Conservation (phyloP, 2,888 invertebrate species). For the Drosophila tripunctata region DNA sequence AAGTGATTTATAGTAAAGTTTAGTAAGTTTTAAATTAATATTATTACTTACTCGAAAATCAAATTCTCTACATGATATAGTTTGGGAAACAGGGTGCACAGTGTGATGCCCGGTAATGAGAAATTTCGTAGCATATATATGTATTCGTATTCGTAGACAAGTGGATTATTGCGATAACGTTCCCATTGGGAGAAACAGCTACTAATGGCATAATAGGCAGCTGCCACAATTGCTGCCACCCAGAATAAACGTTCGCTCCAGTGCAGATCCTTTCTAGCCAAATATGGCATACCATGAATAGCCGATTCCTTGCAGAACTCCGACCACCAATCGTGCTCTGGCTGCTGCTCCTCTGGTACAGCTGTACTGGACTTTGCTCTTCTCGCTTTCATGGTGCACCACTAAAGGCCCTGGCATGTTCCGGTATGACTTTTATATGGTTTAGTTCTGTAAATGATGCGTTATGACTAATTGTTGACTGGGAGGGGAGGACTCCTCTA, state of each 20-base stretch:
- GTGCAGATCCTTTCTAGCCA: constrained; percentile 75
- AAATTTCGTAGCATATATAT: constrained; percentile 85
- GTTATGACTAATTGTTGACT: constrained; percentile 15
- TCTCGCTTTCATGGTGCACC: constrained; percentile 40
- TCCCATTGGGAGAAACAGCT: constrained; percentile 81
- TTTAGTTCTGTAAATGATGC: constrained; percentile 24
- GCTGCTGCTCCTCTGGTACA: neutral
- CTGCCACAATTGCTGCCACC: constrained; percentile 63
- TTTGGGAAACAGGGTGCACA: constrained; percentile 84
- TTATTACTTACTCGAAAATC: constrained; percentile 73
- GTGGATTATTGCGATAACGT: constrained; percentile 85
- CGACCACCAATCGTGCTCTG: constrained; percentile 37
- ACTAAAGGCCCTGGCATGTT: neutral
- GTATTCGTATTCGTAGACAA: constrained; percentile 85
- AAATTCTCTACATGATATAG: constrained; percentile 71
- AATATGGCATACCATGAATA: constrained; percentile 81
- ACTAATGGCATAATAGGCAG: constrained; percentile 66
- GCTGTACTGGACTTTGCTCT: neutral
- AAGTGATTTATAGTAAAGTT: neutral
- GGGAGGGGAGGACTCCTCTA: constrained; percentile 12
- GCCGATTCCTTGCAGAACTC: constrained; percentile 72
- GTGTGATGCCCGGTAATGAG: constrained; percentile 85
- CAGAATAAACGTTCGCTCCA: constrained; percentile 79
- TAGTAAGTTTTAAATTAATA: no score
- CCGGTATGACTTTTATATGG: constrained; percentile 8